phyloP scores from a whole-genome alignment of 2,888 invertebrate species.

The Busseola fusca region DNA sequence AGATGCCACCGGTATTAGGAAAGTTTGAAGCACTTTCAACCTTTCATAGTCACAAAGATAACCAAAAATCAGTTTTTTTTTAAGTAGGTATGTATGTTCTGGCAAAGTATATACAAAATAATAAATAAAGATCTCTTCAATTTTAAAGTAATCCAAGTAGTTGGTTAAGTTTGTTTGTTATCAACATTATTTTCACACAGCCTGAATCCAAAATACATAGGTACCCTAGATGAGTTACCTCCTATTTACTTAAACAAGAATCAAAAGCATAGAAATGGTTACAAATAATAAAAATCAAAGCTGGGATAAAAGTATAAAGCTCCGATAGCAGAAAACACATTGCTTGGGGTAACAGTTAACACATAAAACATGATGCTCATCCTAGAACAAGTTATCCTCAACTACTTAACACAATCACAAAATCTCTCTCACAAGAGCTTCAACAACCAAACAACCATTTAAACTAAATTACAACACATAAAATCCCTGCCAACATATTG shows the following conservation, averaged over 20 bases:
- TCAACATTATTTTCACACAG: neutral
- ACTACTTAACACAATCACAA: neutral
- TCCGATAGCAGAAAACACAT: neutral
- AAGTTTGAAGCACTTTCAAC: neutral
- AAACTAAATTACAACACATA: slow-evolving; percentile 15
- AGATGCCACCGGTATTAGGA: slow-evolving; percentile 52
- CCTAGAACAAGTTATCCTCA: neutral
- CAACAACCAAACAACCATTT: neutral
- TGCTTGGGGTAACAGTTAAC: neutral
- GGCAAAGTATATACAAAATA: neutral
- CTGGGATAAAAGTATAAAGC: neutral
- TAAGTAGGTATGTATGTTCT: neutral
- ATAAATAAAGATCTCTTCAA: neutral
- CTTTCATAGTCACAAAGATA: neutral
- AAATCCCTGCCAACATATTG: slow-evolving; percentile 22
- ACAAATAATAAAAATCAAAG: neutral
- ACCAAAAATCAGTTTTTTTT: neutral
- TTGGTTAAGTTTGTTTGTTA: neutral
- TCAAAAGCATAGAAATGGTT: neutral
- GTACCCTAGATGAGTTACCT: neutral
- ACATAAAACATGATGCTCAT: neutral
- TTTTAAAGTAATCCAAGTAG: neutral
- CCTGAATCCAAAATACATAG: neutral
- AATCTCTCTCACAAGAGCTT: neutral
- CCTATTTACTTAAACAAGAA: neutral